Evolutionary conservation across 2,797 vertebrate genomes (phyloP), one percentile per base, ranked within the genome.

Genomic region (Enteromius radiatus): DNA sequence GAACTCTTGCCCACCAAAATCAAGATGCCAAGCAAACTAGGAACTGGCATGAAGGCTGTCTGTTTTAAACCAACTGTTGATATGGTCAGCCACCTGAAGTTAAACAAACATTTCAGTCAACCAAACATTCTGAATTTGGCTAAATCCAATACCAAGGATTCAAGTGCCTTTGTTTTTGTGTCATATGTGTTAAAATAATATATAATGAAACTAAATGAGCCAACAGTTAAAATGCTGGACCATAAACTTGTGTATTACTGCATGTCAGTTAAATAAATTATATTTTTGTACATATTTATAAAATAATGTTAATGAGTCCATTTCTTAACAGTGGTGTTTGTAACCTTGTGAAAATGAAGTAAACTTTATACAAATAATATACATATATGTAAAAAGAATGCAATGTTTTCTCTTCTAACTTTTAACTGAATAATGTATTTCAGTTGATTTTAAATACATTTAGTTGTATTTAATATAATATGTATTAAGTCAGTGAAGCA

Each of bases 21-120:
- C 86, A 91, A 85, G 87, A 87, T 89, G 85, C 85, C 86, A 87
- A 88, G 88, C 90, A 86, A 88, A 91, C 87, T 80, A 83, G 82
- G 88, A 87, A 88, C 88, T 83, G 81, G 84, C 87, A 87, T 33
- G 54, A 59, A 12, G 10, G 4, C 54, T 26, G 54, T 56, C 10
- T 56, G 89, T 82, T 67, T 77, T 82, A 87, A 86, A 28, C 61
- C 33, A 64, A 33, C 61, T 64, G 61, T 64, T 64, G 28, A 64
- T 33, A 15, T 64, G 28, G 33, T 33, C 15, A 63, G 61, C 61
- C 61, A 63, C 61, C 61, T 63, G 6, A 63, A 31, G 61, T 63
- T 31, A 28, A 70, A 69, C 63, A 64, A 31, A 65, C 33, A 74
- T 73, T 21, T 73, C 10, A 52, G 69, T 52, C 71, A 49, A 74